These are phyloP conservation scores for Triops longicaudatus DNA, from an alignment of 1,140 invertebrate genomes.

Conservation along the genomic window DNA sequence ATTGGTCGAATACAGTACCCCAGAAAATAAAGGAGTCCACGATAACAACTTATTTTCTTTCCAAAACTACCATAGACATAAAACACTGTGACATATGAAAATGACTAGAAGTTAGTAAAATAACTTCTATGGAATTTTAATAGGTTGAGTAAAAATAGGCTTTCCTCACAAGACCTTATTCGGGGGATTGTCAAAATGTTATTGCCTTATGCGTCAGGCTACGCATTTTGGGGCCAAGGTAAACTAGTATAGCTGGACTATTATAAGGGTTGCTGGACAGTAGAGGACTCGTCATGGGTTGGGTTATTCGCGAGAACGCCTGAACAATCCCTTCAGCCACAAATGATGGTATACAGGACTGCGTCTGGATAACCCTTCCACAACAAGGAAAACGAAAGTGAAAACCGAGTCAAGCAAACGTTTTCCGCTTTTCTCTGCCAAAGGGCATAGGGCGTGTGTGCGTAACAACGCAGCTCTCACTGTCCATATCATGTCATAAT, in stretches of 20 bases:
- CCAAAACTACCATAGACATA: too few relatives aligned
- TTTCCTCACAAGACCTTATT: not conserved
- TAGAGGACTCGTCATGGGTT: not conserved
- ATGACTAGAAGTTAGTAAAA: too few relatives aligned
- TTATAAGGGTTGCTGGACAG: not conserved
- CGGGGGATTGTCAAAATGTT: not conserved
- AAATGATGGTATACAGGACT: not conserved
- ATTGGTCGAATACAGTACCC: too few relatives aligned
- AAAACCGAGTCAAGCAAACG: not conserved
- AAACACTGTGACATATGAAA: too few relatives aligned
- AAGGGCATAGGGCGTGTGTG: not conserved
- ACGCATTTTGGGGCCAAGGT: not conserved
- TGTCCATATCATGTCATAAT: not conserved
- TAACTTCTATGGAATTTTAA: too few relatives aligned
- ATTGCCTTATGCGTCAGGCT: too few relatives aligned
- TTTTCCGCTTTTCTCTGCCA: not conserved
- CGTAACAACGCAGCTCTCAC: not conserved
- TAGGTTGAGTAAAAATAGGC: too few relatives aligned
- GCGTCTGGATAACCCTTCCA: not conserved
- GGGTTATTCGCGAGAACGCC: not conserved
- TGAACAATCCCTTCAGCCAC: not conserved
- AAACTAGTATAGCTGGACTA: not conserved
- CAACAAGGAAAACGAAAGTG: not conserved
- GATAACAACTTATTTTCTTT: too few relatives aligned
- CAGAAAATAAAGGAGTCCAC: too few relatives aligned